Evolutionary conservation across 2,888 invertebrate genomes (phyloP), one percentile per base, ranked within the genome.

Genomic region (Caenorhabditis sp.): DNA sequence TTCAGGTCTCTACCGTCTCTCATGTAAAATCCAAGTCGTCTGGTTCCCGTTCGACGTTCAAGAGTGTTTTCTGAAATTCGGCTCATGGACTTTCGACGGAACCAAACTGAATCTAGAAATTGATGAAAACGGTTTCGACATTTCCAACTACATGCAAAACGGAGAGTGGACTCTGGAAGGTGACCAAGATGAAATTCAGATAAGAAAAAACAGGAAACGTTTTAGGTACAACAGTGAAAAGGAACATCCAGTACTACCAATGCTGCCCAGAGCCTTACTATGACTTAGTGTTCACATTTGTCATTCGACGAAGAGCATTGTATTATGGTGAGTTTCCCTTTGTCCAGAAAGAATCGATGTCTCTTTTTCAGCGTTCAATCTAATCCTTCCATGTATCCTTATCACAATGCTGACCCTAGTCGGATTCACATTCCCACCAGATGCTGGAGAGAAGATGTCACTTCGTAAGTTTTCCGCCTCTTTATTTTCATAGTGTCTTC

Each of bases 1-100:
- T 86, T n/a, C 64, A 88, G 89, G 87, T 2, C 82, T 90, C 2
- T 90, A 88, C 69, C 87, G 88, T 49, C 66, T 90, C 10, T 89
- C 88, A 90, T 98, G 98, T 94, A 96, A 96, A 94, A 98, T 98
- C 92, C 97, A 98, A 94, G 98, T 98, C 94, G 97, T 97, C 91
- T 98, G 97, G 97, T 98, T 98, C 94, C 98, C 98, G 87, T 98
- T 98, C 94, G 98, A 98, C 93, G 97, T 97, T 94, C 98, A 98
- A 63, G 75, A 83, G 44, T 90, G 90, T 54, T 86, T 85, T 49
- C 75, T 90, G 69, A 90, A 90, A 84, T 90, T 90, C 58, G 90
- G 90, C 6, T 89, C 89, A 7, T 90, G 90, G 90, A 90, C 90
- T 1, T 90, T 87, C 76, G 89, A 89, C 58, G 89, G 90, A 10